Conservation (phyloP, 2,888 invertebrate genomes). For the Hirtodrosophila alboralis region DNA sequence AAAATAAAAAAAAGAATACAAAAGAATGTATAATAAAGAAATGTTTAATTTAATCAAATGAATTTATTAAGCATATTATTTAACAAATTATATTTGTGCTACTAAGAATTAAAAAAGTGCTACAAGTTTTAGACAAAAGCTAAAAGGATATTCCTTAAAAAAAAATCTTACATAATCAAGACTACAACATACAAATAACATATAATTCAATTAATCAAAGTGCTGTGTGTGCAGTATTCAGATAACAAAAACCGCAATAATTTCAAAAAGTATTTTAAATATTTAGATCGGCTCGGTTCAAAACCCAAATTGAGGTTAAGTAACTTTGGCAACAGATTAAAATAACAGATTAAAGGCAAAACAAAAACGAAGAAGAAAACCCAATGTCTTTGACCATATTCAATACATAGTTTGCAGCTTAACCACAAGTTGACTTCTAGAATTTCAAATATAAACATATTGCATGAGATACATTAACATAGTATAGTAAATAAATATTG, state of each 20-base stretch:
- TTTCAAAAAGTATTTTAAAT: slow-evolving; percentile 44
- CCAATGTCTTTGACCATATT: slow-evolving; percentile 59
- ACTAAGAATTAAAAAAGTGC: slow-evolving; percentile 19
- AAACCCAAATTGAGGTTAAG: slow-evolving; percentile 68
- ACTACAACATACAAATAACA: slow-evolving; percentile 9
- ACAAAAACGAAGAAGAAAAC: slow-evolving; percentile 18
- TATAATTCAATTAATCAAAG: slow-evolving; percentile 33
- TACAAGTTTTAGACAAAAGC: slow-evolving; percentile 6
- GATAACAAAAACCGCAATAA: slow-evolving; percentile 56
- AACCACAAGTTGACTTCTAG: slow-evolving; percentile 66
- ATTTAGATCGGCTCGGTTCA: slow-evolving; percentile 27
- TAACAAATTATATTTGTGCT: slow-evolving; percentile 11
- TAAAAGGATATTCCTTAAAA: slow-evolving; percentile 28
- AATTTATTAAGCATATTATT: slow-evolving; percentile 10
- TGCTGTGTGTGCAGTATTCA: slow-evolving; percentile 31
- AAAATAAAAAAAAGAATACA: slow-evolving; percentile 50
- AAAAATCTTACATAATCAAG: slow-evolving; percentile 51
- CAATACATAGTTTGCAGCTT: slow-evolving; percentile 28
- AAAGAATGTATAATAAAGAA: slow-evolving; percentile 23
- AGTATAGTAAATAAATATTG: slow-evolving; percentile 11
- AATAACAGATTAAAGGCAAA: slow-evolving; percentile 22
- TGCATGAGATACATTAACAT: slow-evolving; percentile 36
- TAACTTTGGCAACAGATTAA: slow-evolving; percentile 40
- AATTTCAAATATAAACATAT: slow-evolving; percentile 54
- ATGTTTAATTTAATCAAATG: slow-evolving; percentile 13